phyloP scores from a whole-genome alignment of 1,140 invertebrate genomes.

The Drosophila rufa region DNA sequence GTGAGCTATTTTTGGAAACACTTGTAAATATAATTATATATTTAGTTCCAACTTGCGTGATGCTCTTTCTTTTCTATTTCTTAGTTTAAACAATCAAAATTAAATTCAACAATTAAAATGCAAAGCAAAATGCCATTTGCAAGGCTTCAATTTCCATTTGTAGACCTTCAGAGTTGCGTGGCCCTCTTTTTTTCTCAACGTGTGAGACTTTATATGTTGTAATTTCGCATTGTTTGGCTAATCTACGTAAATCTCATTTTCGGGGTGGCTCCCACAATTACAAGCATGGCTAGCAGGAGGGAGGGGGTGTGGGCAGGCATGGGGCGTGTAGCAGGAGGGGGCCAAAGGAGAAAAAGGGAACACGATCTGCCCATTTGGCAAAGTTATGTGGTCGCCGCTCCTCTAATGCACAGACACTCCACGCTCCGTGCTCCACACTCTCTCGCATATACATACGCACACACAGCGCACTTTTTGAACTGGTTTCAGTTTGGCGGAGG shows the following conservation, averaged over 20 bases:
- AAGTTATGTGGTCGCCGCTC: slow-evolving; percentile 71
- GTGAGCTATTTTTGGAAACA: no score
- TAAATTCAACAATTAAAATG: not conserved
- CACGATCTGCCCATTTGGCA: slow-evolving; percentile 77
- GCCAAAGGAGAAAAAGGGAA: slow-evolving; percentile 28
- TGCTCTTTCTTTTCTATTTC: not conserved
- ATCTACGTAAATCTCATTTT: slow-evolving; percentile 80
- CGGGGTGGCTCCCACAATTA: slow-evolving; percentile 79
- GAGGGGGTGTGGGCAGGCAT: not conserved
- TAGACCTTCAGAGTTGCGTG: not conserved
- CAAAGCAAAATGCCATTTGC: not conserved
- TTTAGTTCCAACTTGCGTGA: no score
- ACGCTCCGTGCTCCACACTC: slow-evolving; percentile 6
- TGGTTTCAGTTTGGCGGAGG: slow-evolving; percentile 68
- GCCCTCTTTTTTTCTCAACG: not conserved
- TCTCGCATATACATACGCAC: slow-evolving; percentile 13
- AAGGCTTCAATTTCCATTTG: slow-evolving; percentile 7
- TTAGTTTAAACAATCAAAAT: not conserved
- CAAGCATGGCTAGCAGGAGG: slow-evolving; percentile 16
- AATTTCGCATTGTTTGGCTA: slow-evolving; percentile 83
- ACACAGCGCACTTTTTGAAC: slow-evolving; percentile 56
- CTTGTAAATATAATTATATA: no score
- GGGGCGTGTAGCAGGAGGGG: not conserved
- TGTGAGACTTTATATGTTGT: slow-evolving; percentile 51
- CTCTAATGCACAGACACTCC: slow-evolving; percentile 52